Conservation (phyloP, 2,797 vertebrate species). For the Eulemur mongoz region DNA sequence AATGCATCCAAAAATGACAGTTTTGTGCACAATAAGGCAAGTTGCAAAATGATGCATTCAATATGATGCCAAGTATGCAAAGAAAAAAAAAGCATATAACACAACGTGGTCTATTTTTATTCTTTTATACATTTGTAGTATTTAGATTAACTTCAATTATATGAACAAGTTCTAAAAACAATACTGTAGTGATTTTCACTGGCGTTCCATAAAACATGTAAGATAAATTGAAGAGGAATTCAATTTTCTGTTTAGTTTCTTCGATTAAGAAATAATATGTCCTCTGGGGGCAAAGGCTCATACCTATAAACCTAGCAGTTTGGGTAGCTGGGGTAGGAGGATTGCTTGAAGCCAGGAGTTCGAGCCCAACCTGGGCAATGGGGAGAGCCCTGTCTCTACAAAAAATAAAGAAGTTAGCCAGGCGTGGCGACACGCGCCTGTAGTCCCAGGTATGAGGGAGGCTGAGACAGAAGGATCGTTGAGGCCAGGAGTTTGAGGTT, state of each 20-base stretch:
- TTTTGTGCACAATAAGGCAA: not conserved
- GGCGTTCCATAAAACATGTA: not conserved
- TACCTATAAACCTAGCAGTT: not conserved
- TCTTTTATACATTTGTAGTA: fast-evolving
- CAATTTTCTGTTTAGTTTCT: not conserved
- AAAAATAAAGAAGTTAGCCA: too few relatives aligned
- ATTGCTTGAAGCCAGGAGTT: too few relatives aligned
- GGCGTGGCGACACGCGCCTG: fast-evolving
- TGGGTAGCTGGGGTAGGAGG: not conserved
- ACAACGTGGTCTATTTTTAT: fast-evolving
- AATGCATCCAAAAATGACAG: not conserved
- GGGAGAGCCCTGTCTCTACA: too few relatives aligned
- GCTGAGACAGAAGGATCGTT: too few relatives aligned
- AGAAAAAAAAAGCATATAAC: not conserved
- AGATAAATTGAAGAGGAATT: not conserved
- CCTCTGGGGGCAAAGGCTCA: not conserved
- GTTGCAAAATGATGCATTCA: not conserved
- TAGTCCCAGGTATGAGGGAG: too few relatives aligned
- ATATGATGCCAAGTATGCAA: not conserved
- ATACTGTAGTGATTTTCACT: not conserved
- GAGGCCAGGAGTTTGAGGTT: too few relatives aligned
- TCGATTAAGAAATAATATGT: not conserved
- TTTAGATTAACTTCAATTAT: not conserved
- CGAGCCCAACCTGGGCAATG: too few relatives aligned
- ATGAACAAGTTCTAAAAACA: not conserved